Base-by-base conservation (phyloP, 2,888 invertebrate genomes). In the Endotricha flammealis region DNA sequence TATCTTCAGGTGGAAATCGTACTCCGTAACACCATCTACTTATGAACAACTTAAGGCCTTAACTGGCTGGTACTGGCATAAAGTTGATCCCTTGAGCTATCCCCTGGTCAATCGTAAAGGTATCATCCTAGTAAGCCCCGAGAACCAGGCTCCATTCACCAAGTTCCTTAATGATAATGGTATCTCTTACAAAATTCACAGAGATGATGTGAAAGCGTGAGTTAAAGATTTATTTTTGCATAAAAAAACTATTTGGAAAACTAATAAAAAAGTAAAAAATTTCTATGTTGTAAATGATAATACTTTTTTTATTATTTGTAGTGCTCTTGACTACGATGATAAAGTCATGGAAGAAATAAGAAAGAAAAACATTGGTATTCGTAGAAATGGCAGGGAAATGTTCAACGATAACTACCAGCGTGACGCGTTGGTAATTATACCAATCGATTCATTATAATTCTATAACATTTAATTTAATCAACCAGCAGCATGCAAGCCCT, bases 401-500 rank as follows among this genome's bases (percentile, higher is more conserved):
- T 74, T 78, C 3, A 78, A 75, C 32, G 78, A 86, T 46, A 78
- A 83, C 47, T 81, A 81, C 36, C 81, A 82, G 30, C 45, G 60
- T 2, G 36, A 65, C 12, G 64, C 66, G 34, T 67, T 61, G 50
- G 78, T 79, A 48, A 29, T 71, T 62, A n/a, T n/a, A n/a, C n/a
- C n/a, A 29, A n/a, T n/a, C n/a, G n/a, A n/a, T n/a, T n/a, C n/a
- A n/a, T n/a, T n/a, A n/a, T n/a, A n/a, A n/a, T n/a, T n/a, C n/a
- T n/a, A n/a, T n/a, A n/a, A n/a, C n/a, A n/a, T n/a, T n/a, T n/a
- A n/a, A n/a, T n/a, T n/a, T n/a, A n/a, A n/a, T n/a, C n/a, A n/a
- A n/a, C n/a, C n/a, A n/a, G n/a, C n/a, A n/a, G n/a, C n/a, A n/a
- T n/a, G n/a, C n/a, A n/a, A n/a, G n/a, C n/a, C n/a, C n/a, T n/a